Conservation (phyloP, 2,888 invertebrate species). For the Carpatolechia fugitivella region DNA sequence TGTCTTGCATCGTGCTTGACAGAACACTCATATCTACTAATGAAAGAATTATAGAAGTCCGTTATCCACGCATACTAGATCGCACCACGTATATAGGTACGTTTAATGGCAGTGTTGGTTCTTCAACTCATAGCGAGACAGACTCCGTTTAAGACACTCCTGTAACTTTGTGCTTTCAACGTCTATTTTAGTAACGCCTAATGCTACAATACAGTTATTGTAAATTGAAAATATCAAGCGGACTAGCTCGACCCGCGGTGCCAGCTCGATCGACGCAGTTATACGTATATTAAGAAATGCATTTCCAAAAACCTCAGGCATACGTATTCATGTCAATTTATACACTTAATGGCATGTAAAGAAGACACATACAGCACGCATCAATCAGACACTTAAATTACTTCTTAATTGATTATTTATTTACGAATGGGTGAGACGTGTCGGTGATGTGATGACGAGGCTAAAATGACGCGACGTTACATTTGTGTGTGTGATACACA, state of each 20-base stretch:
- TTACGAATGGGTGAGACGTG: constrained; percentile 44
- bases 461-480: constrained; percentile 28
- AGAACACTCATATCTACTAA: constrained; percentile 40
- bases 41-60: constrained; percentile 33
- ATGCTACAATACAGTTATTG: constrained; percentile 58
- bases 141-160: constrained; percentile 70
- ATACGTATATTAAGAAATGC: constrained; percentile 75
- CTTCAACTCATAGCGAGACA: constrained; percentile 51
- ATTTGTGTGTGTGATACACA: constrained; percentile 6
- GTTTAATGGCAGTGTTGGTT: constrained; percentile 72
- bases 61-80: constrained; percentile 51
- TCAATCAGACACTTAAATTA: constrained; percentile 59
- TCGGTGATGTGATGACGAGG: constrained; percentile 31
- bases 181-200: constrained; percentile 58
- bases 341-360: constrained; percentile 69
- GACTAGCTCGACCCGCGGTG: constrained; percentile 72
- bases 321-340: constrained; percentile 59
- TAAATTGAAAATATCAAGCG: constrained; percentile 53
- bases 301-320: constrained; percentile 68
- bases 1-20: constrained; percentile 27
- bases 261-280: constrained; percentile 60
- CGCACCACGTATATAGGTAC: constrained; percentile 55
- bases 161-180: constrained; percentile 68
- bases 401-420: constrained; percentile 43
- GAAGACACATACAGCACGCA: constrained; percentile 73